These are phyloP conservation scores for Salarias fasciatus DNA, from an alignment of 2,797 vertebrate genomes.

Conservation along the genomic window DNA sequence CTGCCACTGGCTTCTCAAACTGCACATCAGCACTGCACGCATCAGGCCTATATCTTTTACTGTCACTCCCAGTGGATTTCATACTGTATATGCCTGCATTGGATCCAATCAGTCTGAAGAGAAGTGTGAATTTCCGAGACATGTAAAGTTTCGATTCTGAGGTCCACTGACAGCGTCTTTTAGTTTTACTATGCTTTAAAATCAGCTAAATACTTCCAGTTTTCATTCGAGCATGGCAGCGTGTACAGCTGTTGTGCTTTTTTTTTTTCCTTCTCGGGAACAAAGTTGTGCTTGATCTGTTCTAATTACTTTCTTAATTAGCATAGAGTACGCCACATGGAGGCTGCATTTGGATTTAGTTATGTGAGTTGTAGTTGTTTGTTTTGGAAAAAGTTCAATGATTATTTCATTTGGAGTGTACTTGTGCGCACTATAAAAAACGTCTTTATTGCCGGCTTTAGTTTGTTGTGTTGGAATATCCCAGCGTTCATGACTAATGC, in stretches of 20 bases:
- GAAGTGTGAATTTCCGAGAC: slow-evolving; percentile 9
- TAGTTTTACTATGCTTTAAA: background rate
- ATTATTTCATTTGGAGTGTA: background rate
- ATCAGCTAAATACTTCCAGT: background rate
- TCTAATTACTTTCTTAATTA: slow-evolving; percentile 23
- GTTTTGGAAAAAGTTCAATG: slow-evolving; percentile 1
- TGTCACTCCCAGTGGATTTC: slow-evolving; percentile 3
- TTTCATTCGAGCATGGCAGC: background rate
- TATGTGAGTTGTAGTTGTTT: background rate
- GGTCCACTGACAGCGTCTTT: background rate
- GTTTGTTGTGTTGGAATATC: background rate
- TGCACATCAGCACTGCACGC: slow-evolving; percentile 61
- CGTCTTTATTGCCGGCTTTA: slow-evolving; percentile 4
- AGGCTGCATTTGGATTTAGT: background rate
- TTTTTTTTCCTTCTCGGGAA: background rate
- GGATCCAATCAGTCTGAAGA: slow-evolving; percentile 15
- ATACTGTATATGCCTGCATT: slow-evolving; percentile 8
- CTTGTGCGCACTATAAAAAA: background rate
- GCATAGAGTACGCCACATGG: background rate
- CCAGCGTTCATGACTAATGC: background rate
- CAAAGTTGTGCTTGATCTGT: background rate
- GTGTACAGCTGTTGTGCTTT: slow-evolving; percentile 11
- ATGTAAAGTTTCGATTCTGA: background rate
- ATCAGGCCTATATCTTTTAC: slow-evolving; percentile 37
- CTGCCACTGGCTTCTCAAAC: slow-evolving; percentile 44